phyloP scores from a whole-genome alignment of 1,140 invertebrate genomes.

The Drosophila santomea region DNA sequence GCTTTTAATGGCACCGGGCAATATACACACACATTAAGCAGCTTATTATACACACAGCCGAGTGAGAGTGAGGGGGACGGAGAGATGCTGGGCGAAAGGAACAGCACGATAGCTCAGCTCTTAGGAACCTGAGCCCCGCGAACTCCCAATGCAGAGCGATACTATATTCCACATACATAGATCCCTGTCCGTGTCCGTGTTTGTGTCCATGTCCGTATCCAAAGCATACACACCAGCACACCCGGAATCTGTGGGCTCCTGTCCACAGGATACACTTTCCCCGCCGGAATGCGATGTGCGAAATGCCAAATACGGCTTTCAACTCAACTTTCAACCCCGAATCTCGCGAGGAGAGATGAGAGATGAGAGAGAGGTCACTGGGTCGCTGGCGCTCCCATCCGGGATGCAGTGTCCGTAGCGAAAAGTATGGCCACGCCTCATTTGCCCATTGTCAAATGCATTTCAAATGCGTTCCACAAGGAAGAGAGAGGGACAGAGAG shows the following conservation, averaged over 20 bases:
- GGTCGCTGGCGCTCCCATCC: constrained; percentile 51
- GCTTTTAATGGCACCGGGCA: constrained; percentile 54
- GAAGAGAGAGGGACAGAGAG: background rate
- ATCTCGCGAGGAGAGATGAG: background rate
- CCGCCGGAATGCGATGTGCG: constrained; percentile 24
- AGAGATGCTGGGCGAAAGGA: constrained; percentile 1
- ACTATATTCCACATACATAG: constrained; percentile 11
- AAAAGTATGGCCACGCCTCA: constrained; percentile 63
- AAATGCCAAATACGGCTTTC: constrained; percentile 5
- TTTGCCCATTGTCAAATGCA: constrained; percentile 67
- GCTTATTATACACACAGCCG: constrained; percentile 51
- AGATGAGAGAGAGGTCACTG: constrained; percentile 46
- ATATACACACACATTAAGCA: constrained; percentile 30
- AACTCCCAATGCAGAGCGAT: constrained; percentile 16
- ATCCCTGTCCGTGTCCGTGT: background rate
- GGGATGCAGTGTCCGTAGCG: constrained; percentile 36
- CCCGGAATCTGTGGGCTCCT: constrained; percentile 6
- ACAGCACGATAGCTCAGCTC: constrained; percentile 9
- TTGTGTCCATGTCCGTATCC: background rate
- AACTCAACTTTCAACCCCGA: constrained; percentile 4
- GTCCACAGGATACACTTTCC: constrained; percentile 40
- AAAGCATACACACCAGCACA: constrained; percentile 43
- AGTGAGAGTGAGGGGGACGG: background rate
- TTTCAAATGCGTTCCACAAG: constrained; percentile 72
- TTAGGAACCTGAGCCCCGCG: constrained; percentile 9